These are phyloP conservation scores for Pachypeltis micranthus DNA, from an alignment of 1,140 invertebrate genomes.

Conservation along the genomic window DNA sequence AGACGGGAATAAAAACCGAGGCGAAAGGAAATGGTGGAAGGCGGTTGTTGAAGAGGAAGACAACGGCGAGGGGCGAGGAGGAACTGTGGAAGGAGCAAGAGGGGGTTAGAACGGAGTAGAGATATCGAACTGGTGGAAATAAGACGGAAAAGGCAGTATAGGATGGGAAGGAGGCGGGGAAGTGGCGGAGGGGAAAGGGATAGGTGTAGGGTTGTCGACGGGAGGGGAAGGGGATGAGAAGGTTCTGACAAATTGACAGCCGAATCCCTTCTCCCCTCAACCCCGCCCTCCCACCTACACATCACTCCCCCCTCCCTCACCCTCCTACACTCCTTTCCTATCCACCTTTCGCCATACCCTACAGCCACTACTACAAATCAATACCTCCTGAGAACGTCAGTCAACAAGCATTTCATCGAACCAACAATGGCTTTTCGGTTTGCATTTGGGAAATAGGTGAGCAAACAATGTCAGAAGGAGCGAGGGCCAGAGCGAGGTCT, in stretches of 20 bases:
- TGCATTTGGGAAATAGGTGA: too few relatives aligned
- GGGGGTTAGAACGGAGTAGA: background rate
- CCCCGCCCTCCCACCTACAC: background rate
- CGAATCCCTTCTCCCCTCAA: background rate
- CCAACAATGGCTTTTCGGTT: too few relatives aligned
- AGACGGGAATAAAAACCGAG: background rate
- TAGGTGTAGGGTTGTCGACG: background rate
- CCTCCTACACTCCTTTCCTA: background rate
- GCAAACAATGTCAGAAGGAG: too few relatives aligned
- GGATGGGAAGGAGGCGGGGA: background rate
- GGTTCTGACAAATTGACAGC: constrained; percentile 8
- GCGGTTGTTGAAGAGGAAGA: background rate
- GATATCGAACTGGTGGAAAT: constrained; percentile 6
- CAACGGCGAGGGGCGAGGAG: background rate
- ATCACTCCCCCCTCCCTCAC: background rate
- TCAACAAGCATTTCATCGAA: constrained; percentile 1
- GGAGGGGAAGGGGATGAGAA: background rate
- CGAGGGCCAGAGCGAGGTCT: too few relatives aligned
- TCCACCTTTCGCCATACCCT: background rate
- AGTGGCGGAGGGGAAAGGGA: background rate
- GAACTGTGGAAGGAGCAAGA: too few relatives aligned
- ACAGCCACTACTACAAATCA: background rate
- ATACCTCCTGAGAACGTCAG: constrained; percentile 1
- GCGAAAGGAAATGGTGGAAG: too few relatives aligned
- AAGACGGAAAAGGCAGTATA: background rate